Evolutionary conservation across 1,140 invertebrate genomes (phyloP).

Genomic region (Cotesia typhae): DNA sequence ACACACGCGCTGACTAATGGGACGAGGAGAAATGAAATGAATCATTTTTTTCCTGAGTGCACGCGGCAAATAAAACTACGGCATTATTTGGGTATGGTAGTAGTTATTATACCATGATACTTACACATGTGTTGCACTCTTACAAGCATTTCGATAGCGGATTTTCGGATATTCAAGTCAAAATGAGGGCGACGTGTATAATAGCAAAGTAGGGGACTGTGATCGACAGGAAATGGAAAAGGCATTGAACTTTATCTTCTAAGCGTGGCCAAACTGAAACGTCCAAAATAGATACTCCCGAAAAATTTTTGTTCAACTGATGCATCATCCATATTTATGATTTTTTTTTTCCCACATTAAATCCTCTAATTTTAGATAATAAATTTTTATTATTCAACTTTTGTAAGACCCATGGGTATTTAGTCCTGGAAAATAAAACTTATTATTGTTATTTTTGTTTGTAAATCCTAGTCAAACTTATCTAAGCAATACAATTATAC

Average conservation of each 20-base stretch:
- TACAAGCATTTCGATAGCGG: constrained; percentile 22
- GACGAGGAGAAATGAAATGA: constrained; percentile 38
- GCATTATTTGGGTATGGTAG: background rate
- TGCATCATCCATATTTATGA: background rate
- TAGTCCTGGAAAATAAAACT: too few relatives aligned
- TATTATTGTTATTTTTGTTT: too few relatives aligned
- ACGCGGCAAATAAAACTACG: background rate
- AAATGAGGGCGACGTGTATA: constrained; percentile 15
- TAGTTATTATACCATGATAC: constrained; percentile 11
- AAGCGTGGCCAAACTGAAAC: too few relatives aligned
- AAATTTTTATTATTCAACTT: too few relatives aligned
- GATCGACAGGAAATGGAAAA: constrained; percentile 29
- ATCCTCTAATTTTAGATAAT: too few relatives aligned
- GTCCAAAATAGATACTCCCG: background rate
- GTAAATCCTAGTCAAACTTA: too few relatives aligned
- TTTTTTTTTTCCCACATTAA: too few relatives aligned
- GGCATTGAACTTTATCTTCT: constrained; percentile 32
- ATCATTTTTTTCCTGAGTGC: constrained; percentile 39
- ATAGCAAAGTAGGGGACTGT: background rate
- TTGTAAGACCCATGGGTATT: too few relatives aligned
- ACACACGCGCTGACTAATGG: constrained; percentile 34
- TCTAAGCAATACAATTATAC: too few relatives aligned
- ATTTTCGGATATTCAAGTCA: constrained; percentile 20
- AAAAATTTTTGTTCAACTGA: too few relatives aligned
- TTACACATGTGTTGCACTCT: constrained; percentile 31